phyloP scores from a whole-genome alignment of 2,113 vertebrate species.

The Cyanoderma ruficeps region DNA sequence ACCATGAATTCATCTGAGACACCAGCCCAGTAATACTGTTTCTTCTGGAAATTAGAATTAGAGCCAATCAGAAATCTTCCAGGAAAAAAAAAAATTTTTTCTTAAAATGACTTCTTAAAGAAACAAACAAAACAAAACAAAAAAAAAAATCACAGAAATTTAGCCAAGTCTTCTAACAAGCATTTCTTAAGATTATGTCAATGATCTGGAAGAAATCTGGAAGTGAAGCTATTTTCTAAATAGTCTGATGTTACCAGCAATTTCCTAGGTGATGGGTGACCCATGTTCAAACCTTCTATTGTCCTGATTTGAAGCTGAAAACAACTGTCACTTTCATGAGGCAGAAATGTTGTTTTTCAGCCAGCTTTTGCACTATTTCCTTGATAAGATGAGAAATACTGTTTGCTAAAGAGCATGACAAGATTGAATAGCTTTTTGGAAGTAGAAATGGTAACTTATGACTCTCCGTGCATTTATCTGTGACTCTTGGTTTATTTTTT shows the following conservation, averaged over 20 bases:
- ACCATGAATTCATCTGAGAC: background rate
- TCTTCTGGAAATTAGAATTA: background rate
- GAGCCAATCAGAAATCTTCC: background rate
- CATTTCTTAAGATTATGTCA: background rate
- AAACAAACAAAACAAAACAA: background rate
- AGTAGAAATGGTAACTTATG: accelerated
- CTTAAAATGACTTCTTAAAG: background rate
- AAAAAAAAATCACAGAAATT: background rate
- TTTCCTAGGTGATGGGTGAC: background rate
- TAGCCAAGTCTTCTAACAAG: background rate
- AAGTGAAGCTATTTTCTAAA: background rate
- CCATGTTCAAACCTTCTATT: background rate
- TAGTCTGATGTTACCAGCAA: background rate
- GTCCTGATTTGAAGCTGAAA: background rate
- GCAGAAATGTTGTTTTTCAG: background rate
- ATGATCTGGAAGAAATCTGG: background rate
- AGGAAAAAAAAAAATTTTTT: background rate
- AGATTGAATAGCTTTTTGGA: background rate
- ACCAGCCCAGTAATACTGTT: background rate
- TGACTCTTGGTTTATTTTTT: background rate
- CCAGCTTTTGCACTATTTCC: background rate
- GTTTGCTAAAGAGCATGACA: background rate
- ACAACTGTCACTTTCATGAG: background rate
- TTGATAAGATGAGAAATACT: background rate
- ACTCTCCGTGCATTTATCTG: background rate